These are phyloP conservation scores for Moxostoma hubbsi DNA, from an alignment of 2,797 vertebrate species.

Conservation along the genomic window DNA sequence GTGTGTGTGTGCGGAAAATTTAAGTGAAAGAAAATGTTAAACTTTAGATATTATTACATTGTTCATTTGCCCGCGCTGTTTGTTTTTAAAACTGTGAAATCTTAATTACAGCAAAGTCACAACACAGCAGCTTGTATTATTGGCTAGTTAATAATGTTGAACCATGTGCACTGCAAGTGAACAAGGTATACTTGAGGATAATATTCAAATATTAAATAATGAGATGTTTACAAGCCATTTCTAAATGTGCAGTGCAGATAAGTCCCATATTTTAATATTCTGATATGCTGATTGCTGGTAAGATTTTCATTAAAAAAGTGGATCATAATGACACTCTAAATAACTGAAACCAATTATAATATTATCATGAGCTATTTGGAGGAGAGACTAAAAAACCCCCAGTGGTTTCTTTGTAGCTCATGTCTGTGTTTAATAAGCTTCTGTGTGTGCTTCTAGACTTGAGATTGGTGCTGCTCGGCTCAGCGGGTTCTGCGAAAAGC, in stretches of 20 bases:
- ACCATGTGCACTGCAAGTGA: too few relatives aligned
- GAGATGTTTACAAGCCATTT: not conserved
- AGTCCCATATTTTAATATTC: not conserved
- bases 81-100: not conserved
- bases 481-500: slow-evolving; percentile 62
- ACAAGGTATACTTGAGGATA: not conserved
- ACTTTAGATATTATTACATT: not conserved
- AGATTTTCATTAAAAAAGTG: too few relatives aligned
- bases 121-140: not conserved
- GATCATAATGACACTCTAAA: not conserved
- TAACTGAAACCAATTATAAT: not conserved
- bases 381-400: not conserved
- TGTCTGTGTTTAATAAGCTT: slow-evolving; percentile 11
- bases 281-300: not conserved
- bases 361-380: not conserved
- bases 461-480: slow-evolving; percentile 76
- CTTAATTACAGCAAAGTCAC: not conserved
- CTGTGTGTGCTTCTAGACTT: slow-evolving; percentile 55
- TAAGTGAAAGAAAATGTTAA: too few relatives aligned
- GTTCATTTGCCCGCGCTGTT: not conserved
- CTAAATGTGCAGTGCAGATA: not conserved
- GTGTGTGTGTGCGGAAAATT: too few relatives aligned
- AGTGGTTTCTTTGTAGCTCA: not conserved
- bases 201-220: not conserved
- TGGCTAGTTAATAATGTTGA: not conserved